Percentiles rank a stretch among this genome's conserved stretches.
phyloP scores from a whole-genome alignment of 2,797 vertebrate genomes.

The Sitta carolinensis region DNA sequence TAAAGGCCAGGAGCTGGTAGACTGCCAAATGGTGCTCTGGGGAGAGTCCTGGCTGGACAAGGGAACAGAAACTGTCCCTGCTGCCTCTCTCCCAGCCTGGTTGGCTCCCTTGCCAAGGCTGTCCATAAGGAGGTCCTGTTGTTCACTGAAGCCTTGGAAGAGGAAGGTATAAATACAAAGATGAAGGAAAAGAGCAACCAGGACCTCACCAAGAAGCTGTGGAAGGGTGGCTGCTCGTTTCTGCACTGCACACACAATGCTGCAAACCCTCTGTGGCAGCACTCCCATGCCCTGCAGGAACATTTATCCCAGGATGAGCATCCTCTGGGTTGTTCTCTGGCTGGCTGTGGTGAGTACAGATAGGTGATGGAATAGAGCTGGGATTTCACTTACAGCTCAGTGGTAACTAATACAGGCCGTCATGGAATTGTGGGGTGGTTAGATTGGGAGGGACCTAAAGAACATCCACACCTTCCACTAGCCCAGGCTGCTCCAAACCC shows the following conservation, averaged over 20 bases:
- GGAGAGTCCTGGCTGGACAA: neutral
- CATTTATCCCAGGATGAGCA: neutral
- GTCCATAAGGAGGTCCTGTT: neutral
- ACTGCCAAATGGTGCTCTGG: neutral
- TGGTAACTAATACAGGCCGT: neutral
- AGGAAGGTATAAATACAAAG: neutral
- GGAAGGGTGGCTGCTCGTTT: neutral
- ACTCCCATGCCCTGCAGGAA: neutral
- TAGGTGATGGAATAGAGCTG: neutral
- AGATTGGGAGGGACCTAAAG: neutral
- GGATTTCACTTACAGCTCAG: neutral
- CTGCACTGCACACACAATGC: neutral
- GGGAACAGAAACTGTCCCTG: neutral
- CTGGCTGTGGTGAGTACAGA: neutral
- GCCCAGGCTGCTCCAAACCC: neutral
- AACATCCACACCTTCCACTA: accelerated
- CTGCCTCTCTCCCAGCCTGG: neutral
- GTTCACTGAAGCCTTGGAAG: neutral
- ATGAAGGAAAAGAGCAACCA: neutral
- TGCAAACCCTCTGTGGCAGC: neutral
- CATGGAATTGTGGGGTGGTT: neutral
- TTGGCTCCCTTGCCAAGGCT: neutral
- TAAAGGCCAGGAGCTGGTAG: neutral
- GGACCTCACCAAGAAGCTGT: neutral
- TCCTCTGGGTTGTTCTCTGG: neutral